Evolutionary conservation across 2,888 invertebrate species (phyloP).

Genomic region (Drosophila antonietae): DNA sequence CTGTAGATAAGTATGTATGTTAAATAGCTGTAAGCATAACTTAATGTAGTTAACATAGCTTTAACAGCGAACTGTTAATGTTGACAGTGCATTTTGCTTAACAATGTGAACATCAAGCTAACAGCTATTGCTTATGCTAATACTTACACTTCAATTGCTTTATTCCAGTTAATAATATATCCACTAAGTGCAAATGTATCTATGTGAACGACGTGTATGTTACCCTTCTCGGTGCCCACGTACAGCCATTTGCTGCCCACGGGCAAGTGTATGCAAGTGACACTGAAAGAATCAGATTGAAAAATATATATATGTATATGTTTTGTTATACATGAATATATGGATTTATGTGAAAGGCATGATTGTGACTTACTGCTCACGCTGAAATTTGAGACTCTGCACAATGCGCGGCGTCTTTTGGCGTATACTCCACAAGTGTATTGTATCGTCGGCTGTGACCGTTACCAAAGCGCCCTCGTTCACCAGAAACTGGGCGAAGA

Average conservation of each 20-base stretch:
- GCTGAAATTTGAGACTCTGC: slow-evolving; percentile 98
- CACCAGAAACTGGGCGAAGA: slow-evolving; percentile 96
- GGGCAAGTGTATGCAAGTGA: slow-evolving; percentile 97
- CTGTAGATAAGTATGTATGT: not conserved
- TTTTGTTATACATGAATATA: too few relatives aligned
- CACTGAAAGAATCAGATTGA: slow-evolving; percentile 86
- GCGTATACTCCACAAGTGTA: slow-evolving; percentile 99
- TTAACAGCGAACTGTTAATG: not conserved
- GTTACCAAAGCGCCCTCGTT: slow-evolving; percentile 99
- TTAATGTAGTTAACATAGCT: not conserved
- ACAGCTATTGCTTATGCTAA: not conserved
- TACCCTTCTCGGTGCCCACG: slow-evolving; percentile 98
- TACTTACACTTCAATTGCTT: slow-evolving; percentile 99
- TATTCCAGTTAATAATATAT: slow-evolving; percentile 99
- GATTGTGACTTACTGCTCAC: slow-evolving; percentile 90
- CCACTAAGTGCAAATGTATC: slow-evolving; percentile 98
- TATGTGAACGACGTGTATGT: slow-evolving; percentile 98
- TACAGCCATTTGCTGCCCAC: slow-evolving; percentile 99
- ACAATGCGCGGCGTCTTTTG: slow-evolving; percentile 97
- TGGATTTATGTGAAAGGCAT: not conserved
- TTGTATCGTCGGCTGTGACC: slow-evolving; percentile 97
- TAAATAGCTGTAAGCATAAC: not conserved
- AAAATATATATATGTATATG: not conserved
- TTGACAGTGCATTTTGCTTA: too few relatives aligned
- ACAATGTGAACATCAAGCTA: too few relatives aligned